A percentile compares a stretch with the other conserved stretches of the same genome.
These are phyloP conservation scores for Trichosurus vulpecula DNA, from an alignment of 2,797 vertebrate species.

Conservation along the genomic window DNA sequence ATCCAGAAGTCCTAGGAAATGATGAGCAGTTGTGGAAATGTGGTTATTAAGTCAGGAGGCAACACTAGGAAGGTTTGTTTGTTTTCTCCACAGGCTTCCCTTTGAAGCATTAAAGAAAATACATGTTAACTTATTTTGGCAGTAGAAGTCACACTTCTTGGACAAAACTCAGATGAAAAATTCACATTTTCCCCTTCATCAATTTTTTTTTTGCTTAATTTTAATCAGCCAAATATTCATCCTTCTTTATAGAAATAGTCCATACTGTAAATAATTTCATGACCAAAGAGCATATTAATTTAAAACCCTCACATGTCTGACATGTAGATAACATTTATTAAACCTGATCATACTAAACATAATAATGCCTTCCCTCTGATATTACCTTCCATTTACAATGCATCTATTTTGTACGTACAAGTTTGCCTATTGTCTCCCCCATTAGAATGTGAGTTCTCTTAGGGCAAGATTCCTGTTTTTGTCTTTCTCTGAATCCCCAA, in stretches of 20 bases:
- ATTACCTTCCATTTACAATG: neutral
- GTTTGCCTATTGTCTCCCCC: neutral
- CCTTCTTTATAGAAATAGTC: neutral
- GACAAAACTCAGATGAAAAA: slow-evolving; percentile 6
- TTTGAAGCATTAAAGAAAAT: neutral
- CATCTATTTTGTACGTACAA: neutral
- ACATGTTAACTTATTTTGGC: slow-evolving; percentile 1
- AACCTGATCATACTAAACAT: neutral
- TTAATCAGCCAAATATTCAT: neutral
- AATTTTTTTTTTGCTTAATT: neutral
- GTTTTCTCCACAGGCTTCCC: neutral
- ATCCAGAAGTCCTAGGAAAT: neutral
- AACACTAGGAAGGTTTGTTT: slow-evolving; percentile 25
- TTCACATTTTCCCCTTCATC: neutral
- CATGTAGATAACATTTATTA: neutral
- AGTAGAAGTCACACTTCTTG: slow-evolving; percentile 22
- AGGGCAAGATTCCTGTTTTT: neutral
- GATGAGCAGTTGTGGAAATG: slow-evolving; percentile 29
- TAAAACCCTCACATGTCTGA: slow-evolving; percentile 27
- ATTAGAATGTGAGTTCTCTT: neutral
- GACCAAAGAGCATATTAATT: slow-evolving; percentile 8
- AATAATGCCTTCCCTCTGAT: neutral
- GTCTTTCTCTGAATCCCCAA: neutral
- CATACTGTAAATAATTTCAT: neutral
- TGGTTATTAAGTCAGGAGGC: slow-evolving; percentile 34